These are phyloP conservation scores for Noctua janthina DNA, from an alignment of 2,888 invertebrate genomes.

Conservation along the genomic window DNA sequence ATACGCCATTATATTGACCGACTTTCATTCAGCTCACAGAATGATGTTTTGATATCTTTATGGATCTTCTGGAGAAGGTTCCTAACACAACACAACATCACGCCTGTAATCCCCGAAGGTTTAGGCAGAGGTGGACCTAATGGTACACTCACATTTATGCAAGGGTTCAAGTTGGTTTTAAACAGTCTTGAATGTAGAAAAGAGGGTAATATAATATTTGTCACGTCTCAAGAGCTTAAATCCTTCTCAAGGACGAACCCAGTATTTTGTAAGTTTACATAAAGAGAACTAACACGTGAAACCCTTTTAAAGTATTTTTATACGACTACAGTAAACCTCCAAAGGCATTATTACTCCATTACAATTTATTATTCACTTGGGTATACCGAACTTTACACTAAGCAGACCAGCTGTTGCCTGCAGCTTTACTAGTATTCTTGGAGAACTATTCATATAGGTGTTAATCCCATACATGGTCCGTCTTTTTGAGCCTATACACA, in stretches of 20 bases:
- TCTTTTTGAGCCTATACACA: neutral
- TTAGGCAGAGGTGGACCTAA: too few relatives aligned
- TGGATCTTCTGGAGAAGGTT: neutral
- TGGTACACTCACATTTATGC: too few relatives aligned
- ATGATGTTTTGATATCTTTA: neutral
- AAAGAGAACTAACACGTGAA: neutral
- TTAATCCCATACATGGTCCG: neutral
- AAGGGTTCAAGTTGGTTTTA: neutral
- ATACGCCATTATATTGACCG: neutral
- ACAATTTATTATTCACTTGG: slow-evolving; percentile 20
- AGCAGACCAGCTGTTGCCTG: neutral
- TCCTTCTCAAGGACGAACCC: neutral
- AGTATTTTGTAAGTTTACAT: neutral
- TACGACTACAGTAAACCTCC: neutral
- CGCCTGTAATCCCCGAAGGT: too few relatives aligned
- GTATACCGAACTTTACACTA: neutral
- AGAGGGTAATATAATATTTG: neutral
- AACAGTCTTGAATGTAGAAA: neutral
- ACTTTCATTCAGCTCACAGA: neutral
- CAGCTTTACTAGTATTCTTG: neutral
- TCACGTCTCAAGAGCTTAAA: neutral
- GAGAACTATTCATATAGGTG: neutral
- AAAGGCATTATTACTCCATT: slow-evolving; percentile 10
- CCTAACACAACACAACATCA: too few relatives aligned
- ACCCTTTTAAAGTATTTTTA: slow-evolving; percentile 10